phyloP scores from a whole-genome alignment of 30 jellyfish, hydroid and myxozoan species.

The Turritopsis rubra region DNA sequence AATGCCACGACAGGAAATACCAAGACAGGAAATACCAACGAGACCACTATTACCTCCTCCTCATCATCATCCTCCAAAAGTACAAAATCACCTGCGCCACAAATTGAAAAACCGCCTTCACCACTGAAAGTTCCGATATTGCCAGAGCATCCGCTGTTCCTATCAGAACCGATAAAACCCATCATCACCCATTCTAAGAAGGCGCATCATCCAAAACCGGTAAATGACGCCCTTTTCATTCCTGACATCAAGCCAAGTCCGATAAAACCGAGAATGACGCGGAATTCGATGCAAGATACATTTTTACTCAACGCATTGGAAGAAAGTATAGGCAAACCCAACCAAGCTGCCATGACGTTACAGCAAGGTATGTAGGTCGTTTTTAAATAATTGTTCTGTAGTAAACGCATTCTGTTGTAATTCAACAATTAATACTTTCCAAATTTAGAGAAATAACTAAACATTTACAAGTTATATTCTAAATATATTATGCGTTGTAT shows the following conservation, averaged over 20 bases:
- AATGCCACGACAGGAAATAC: too few species aligned
- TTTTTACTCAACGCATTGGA: constrained; percentile 80
- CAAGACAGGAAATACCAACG: constrained; percentile 1
- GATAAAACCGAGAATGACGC: constrained; percentile 84
- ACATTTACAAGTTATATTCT: too few species aligned
- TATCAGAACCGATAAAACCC: constrained; percentile 18
- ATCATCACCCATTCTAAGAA: constrained; percentile 9
- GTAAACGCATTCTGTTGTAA: too few species aligned
- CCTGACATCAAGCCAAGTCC: constrained; percentile 94
- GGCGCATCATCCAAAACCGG: constrained; percentile 36
- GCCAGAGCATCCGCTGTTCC: background rate
- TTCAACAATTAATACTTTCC: too few species aligned
- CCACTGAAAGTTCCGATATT: constrained; percentile 16
- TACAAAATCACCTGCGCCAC: background rate
- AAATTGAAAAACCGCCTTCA: constrained; percentile 16
- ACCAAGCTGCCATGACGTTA: constrained; percentile 18
- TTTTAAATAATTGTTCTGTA: too few species aligned
- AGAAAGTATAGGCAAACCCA: constrained; percentile 76
- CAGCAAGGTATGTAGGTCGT: background rate
- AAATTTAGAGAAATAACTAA: too few species aligned
- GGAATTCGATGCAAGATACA: constrained; percentile 98
- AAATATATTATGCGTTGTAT: too few species aligned
- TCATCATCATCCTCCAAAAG: background rate
- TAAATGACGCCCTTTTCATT: constrained; percentile 30
- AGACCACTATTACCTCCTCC: background rate